Evolutionary conservation across 2,797 vertebrate genomes (phyloP), one percentile per base, ranked within the genome.

Genomic region (Scarus forsteni): DNA sequence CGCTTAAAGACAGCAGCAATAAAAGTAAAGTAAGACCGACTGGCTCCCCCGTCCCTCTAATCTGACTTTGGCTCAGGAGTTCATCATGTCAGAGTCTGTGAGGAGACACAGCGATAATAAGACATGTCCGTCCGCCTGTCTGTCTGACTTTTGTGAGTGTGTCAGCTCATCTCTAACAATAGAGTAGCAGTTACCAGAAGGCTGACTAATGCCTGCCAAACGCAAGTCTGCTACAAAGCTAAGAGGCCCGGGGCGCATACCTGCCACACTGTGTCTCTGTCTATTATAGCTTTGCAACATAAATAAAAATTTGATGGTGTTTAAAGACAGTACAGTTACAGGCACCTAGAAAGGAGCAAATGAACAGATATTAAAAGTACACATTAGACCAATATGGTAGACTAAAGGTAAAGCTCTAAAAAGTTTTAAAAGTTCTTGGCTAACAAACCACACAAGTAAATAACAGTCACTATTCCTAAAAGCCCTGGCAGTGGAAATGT

Each of bases 131-230:
- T 16, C 68, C 12, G 63, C 36, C 80, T 73, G 76, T 64, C 67
- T 84, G 63, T 82, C 67, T 78, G 43, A 81, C 71, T 77, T 69
- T 82, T 83, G 64, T 57, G 54, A 75, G 70, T 40, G 50, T 83
- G 77, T 75, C 82, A 68, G 77, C 74, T 80, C 81, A 78, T 76
- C 82, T 90, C 83, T 85, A 88, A 93, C 92, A 93, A 92, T 90
- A 92, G 91, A 90, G 73, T 12, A 48, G 63, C 55, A 70, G 85
- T 86, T 85, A 89, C 85, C 77, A 75, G 81, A 58, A 67, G 74
- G 66, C 77, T 75, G 80, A 85, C 70, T 84, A 78, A 88, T 69
- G 80, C 70, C 60, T 60, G 67, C 81, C 81, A 75, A 85, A 86
- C 85, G 77, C 69, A 57, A 34, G 58, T 77, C 70, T 19, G 43